Percentiles rank a stretch among this genome's conserved stretches.
Evolutionary conservation across 2,113 vertebrate species (phyloP).

Genomic region (Sinosuthora webbiana): DNA sequence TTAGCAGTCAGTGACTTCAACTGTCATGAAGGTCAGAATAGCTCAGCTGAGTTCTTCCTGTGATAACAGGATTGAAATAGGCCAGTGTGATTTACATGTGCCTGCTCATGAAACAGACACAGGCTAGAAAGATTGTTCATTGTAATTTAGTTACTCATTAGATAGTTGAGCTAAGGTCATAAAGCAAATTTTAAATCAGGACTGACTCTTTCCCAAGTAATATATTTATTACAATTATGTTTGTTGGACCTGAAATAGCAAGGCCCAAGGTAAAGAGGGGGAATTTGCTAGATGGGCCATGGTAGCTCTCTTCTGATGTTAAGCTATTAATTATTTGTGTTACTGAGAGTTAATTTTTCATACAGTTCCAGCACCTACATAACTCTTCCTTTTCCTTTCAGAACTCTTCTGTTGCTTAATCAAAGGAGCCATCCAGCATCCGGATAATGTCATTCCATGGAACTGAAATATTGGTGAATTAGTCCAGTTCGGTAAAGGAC

Average conservation of each 20-base stretch:
- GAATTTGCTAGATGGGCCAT: background rate
- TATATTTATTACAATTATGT: background rate
- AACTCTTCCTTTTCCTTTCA: constrained; percentile 56
- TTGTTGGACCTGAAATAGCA: background rate
- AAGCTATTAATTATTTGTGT: background rate
- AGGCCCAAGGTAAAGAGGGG: background rate
- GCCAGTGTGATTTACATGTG: background rate
- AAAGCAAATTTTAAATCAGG: background rate
- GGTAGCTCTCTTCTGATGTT: background rate
- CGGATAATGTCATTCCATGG: background rate
- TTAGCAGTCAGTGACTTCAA: background rate
- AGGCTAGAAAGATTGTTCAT: background rate
- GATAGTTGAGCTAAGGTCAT: background rate
- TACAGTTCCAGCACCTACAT: background rate
- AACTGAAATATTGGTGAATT: background rate
- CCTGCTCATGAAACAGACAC: background rate
- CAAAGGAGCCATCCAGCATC: background rate
- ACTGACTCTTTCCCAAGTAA: background rate
- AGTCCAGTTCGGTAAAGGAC: background rate
- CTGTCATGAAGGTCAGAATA: background rate
- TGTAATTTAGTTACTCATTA: background rate
- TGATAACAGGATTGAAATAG: background rate
- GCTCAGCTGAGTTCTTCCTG: background rate
- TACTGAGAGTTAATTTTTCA: background rate
- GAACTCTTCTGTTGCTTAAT: constrained; percentile 2